A percentile compares a stretch with the other conserved stretches of the same genome.
Evolutionary conservation across 2,888 invertebrate species (phyloP).

Genomic region (Amblyjoppa proteus): DNA sequence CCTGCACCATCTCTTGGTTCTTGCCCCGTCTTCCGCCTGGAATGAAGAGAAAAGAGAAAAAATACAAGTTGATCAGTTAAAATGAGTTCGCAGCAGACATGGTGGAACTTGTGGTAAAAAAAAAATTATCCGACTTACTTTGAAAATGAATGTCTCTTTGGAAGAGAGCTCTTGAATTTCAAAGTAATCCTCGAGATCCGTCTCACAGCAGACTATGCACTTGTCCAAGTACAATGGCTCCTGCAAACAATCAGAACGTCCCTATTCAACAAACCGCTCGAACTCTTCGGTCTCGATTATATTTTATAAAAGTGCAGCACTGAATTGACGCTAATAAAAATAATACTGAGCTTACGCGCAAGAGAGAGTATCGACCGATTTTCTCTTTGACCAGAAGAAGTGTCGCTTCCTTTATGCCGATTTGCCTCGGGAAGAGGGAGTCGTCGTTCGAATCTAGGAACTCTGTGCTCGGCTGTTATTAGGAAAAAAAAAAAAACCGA

Average conservation of each 20-base stretch:
- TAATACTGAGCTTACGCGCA: slow-evolving; percentile 87
- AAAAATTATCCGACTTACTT: slow-evolving; percentile 87
- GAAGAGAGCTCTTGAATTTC: slow-evolving; percentile 97
- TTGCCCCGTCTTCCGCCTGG: slow-evolving; percentile 95
- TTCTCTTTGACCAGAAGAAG: slow-evolving; percentile 95
- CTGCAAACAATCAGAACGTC: slow-evolving; percentile 78
- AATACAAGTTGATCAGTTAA: not conserved
- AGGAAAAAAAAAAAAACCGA: slow-evolving; percentile 9
- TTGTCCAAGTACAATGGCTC: slow-evolving; percentile 96
- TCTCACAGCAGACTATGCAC: slow-evolving; percentile 96
- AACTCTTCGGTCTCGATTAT: not conserved
- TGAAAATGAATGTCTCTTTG: slow-evolving; percentile 97
- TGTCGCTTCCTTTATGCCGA: slow-evolving; percentile 94
- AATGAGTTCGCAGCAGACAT: not conserved
- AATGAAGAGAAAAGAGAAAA: slow-evolving; percentile 20
- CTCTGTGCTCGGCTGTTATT: slow-evolving; percentile 88
- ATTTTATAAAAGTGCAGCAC: not conserved
- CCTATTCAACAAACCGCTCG: not conserved
- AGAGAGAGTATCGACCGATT: slow-evolving; percentile 93
- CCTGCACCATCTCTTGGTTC: slow-evolving; percentile 95
- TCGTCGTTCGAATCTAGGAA: slow-evolving; percentile 89
- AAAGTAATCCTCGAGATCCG: slow-evolving; percentile 97
- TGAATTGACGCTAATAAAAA: slow-evolving; percentile 1
- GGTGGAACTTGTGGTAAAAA: not conserved
- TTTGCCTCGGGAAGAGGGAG: slow-evolving; percentile 90